Conservation (phyloP, 1,140 invertebrate genomes). For the Grapholita molesta region DNA sequence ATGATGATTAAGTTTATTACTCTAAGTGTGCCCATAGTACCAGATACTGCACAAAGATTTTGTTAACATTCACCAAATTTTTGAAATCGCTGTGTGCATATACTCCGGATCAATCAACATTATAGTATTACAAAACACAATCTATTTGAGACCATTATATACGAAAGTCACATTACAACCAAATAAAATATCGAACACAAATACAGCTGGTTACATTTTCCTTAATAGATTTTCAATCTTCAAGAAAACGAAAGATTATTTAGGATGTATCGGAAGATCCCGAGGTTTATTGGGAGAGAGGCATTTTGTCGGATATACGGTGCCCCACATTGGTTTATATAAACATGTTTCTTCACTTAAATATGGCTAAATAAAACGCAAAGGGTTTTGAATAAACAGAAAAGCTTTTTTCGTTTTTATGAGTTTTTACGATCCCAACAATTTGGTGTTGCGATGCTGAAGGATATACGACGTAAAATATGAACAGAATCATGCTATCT, state of each 20-base stretch:
- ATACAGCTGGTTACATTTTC: slow-evolving; percentile 8
- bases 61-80: too few species aligned
- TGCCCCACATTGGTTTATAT: neutral
- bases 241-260: slow-evolving; percentile 1
- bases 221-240: slow-evolving; percentile 14
- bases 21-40: too few species aligned
- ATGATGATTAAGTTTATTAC: too few species aligned
- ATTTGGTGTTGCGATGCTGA: neutral
- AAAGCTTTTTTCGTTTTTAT: neutral
- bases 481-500: too few species aligned
- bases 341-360: slow-evolving; percentile 15
- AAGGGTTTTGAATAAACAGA: neutral
- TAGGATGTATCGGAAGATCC: neutral
- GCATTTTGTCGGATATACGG: neutral
- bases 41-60: too few species aligned
- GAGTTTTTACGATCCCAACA: neutral
- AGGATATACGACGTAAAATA: neutral
- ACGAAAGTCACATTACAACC: neutral
- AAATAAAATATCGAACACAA: slow-evolving; percentile 4
- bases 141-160: neutral
- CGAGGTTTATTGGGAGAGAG: slow-evolving; percentile 1
- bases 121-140: neutral
- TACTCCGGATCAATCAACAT: neutral
- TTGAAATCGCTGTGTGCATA: too few species aligned
- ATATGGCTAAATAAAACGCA: neutral